Percentiles rank a stretch among this genome's conserved stretches.
phyloP scores from a whole-genome alignment of 1,140 invertebrate species.

The Brachionus asplanchnoidis region DNA sequence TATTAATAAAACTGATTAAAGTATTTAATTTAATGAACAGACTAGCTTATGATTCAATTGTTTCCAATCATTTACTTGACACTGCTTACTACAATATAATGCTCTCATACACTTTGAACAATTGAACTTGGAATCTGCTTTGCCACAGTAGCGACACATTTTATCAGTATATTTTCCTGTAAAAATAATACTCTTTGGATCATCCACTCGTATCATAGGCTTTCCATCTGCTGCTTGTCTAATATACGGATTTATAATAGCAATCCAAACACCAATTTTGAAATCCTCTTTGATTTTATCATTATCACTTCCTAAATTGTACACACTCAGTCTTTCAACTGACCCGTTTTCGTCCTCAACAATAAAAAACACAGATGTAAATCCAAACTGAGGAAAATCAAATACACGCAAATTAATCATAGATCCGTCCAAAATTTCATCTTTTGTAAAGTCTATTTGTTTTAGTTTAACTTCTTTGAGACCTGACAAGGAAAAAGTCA shows the following conservation, averaged over 20 bases:
- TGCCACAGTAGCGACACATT: conserved; percentile 13
- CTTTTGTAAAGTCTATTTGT: conserved; percentile 3
- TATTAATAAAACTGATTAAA: too few species aligned
- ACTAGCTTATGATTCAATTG: neutral
- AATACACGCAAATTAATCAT: neutral
- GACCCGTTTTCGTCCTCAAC: neutral
- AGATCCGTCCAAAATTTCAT: neutral
- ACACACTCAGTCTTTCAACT: neutral
- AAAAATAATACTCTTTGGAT: neutral
- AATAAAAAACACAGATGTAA: neutral
- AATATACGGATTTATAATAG: neutral
- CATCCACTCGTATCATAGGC: neutral
- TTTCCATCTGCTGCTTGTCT: neutral
- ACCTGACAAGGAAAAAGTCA: neutral
- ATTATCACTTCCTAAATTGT: neutral
- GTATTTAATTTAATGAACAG: neutral
- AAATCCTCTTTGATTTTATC: neutral
- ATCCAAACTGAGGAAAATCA: neutral
- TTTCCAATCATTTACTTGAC: neutral
- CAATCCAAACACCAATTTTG: neutral
- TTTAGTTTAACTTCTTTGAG: neutral
- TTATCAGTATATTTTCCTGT: neutral
- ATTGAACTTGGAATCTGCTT: neutral
- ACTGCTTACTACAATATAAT: neutral
- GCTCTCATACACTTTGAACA: neutral